These are phyloP conservation scores for Macrostomum lignano DNA, from an alignment of 1,140 invertebrate genomes.

Conservation along the genomic window DNA sequence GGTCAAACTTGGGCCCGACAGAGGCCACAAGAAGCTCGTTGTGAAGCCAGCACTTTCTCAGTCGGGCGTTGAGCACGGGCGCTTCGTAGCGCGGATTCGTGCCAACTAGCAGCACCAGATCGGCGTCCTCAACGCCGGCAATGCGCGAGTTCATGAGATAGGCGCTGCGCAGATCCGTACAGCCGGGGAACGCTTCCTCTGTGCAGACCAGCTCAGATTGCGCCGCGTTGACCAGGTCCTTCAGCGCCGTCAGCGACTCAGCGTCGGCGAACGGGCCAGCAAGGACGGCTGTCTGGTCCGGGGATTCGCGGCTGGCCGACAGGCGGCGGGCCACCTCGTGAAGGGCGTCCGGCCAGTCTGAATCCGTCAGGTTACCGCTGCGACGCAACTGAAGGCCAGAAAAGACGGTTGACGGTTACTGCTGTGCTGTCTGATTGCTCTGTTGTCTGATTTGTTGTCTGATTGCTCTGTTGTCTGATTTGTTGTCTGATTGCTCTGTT, in stretches of 20 bases:
- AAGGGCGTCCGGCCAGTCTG: slow-evolving; percentile 74
- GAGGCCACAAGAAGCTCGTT: slow-evolving; percentile 35
- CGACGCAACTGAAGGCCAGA: neutral
- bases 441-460: neutral
- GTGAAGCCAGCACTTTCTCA: slow-evolving; percentile 44
- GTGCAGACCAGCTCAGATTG: slow-evolving; percentile 59
- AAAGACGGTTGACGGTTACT: neutral
- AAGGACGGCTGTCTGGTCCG: slow-evolving; percentile 43
- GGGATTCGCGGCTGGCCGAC: slow-evolving; percentile 12
- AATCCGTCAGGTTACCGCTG: slow-evolving; percentile 42
- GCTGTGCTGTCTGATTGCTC: neutral
- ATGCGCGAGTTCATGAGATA: slow-evolving; percentile 71
- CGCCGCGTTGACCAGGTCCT: slow-evolving; percentile 64
- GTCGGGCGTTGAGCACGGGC: slow-evolving; percentile 72
- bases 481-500: no score
- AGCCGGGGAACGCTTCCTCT: slow-evolving; percentile 50
- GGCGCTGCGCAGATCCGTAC: neutral
- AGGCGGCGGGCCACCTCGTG: slow-evolving; percentile 29
- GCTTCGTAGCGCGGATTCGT: slow-evolving; percentile 91
- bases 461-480: no score
- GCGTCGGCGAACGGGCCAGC: slow-evolving; percentile 66
- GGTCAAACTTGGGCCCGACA: slow-evolving; percentile 62
- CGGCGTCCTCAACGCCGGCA: slow-evolving; percentile 59
- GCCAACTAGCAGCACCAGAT: slow-evolving; percentile 65
- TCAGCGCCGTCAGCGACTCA: slow-evolving; percentile 60